A percentile compares a stretch with the other conserved stretches of the same genome.
Evolutionary conservation across 2,113 vertebrate species (phyloP).

Genomic region (human (Homo sapiens)): GRCh38 chr6:2111001-2111500

Average conservation of each 20-base stretch:
- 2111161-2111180: slow-evolving; percentile 24
- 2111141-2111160: neutral
- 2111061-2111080: neutral
- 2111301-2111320: slow-evolving; percentile 77
- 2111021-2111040: neutral
- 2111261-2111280: slow-evolving; percentile 60
- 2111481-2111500: slow-evolving; percentile 89
- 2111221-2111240: slow-evolving; percentile 53
- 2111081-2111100: neutral
- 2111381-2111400: slow-evolving; percentile 84
- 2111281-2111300: slow-evolving; percentile 80
- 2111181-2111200: neutral
- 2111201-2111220: neutral
- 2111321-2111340: slow-evolving; percentile 78
- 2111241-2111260: slow-evolving; percentile 67
- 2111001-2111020: neutral
- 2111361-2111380: slow-evolving; percentile 82
- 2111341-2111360: slow-evolving; percentile 78
- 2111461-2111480: slow-evolving; percentile 84
- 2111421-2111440: slow-evolving; percentile 88
- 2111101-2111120: neutral
- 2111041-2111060: neutral
- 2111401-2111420: slow-evolving; percentile 84
- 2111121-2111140: neutral
- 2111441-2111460: slow-evolving; percentile 85